Base-by-base conservation (phyloP, 2,113 vertebrate genomes). In the Callocephalon fimbriatum region DNA sequence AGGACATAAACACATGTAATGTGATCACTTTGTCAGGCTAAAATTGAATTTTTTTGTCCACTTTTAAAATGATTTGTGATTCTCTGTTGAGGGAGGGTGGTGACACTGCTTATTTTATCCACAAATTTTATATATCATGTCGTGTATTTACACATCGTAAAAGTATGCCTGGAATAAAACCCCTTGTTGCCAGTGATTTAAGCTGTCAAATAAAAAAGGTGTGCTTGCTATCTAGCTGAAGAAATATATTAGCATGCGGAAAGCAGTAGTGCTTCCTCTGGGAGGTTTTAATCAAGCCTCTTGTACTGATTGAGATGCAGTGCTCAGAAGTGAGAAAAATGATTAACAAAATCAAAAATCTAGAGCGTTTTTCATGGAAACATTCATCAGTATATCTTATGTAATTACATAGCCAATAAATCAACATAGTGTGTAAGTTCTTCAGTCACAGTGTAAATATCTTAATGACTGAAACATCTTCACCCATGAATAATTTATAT, bases 401-500 rank as follows among this genome's bases (percentile, higher is more conserved):
- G 63, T 97, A 97, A 98, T 98, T 98, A 97, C 93, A 80, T 59
- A 91, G 91, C 94, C 93, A 93, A 97, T 98, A 98, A 98, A 98
- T 98, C 98, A 98, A 84, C 92, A 61, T 88, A 56, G 86, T 65
- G 12, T 96, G 95, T 98, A 97, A 95, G 90, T 95, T 68, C 93
- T 97, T 96, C 96, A 92, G 96, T 98, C 93, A 53, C 31, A 74
- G 95, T 97, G 78, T 98, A 98, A 98, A 98, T 98, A 97, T 98
- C 96, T 97, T 98, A 98, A 98, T 98, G 97, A 98, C 97, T 96
- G 94, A 97, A 97, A 96, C 78, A 82, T 97, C 97, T 97, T 98
- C 97, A 94, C 73, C 84, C 92, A 97, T 98, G 97, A 98, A 98
- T 98, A 98, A 99, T 98, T 98, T 97, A 98, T 98, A 94, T 90